These are phyloP conservation scores for Eospalax fontanierii DNA, from an alignment of 2,797 vertebrate genomes.

Conservation along the genomic window DNA sequence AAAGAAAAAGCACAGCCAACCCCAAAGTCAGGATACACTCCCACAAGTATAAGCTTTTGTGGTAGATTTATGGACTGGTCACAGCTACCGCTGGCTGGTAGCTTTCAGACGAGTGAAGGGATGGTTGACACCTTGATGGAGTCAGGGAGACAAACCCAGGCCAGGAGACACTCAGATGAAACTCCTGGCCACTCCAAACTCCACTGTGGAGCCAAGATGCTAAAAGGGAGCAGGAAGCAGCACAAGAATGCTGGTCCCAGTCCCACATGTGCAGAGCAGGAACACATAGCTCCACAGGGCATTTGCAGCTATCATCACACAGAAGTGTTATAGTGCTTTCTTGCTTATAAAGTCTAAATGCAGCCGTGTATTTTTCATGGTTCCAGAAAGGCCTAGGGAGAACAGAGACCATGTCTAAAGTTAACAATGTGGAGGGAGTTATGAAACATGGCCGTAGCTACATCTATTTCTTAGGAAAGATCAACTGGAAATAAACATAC, in stretches of 20 bases:
- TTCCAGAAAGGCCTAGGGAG: neutral
- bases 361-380: neutral
- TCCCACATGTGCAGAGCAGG: no score
- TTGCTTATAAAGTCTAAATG: neutral
- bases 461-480: neutral
- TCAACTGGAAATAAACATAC: constrained; percentile 36
- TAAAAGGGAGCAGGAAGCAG: neutral
- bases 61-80: no score
- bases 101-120: no score
- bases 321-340: neutral
- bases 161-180: neutral
- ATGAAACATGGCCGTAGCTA: neutral
- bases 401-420: neutral
- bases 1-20: no score
- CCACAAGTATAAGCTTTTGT: no score
- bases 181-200: neutral
- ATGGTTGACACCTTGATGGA: neutral
- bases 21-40: no score
- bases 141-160: neutral
- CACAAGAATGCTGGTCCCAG: no score
- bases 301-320: neutral
- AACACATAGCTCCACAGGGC: neutral
- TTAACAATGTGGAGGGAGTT: neutral
- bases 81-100: no score
- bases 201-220: neutral